Base-by-base conservation (phyloP, 2,888 invertebrate genomes). In the Cheilosia vulpina region DNA sequence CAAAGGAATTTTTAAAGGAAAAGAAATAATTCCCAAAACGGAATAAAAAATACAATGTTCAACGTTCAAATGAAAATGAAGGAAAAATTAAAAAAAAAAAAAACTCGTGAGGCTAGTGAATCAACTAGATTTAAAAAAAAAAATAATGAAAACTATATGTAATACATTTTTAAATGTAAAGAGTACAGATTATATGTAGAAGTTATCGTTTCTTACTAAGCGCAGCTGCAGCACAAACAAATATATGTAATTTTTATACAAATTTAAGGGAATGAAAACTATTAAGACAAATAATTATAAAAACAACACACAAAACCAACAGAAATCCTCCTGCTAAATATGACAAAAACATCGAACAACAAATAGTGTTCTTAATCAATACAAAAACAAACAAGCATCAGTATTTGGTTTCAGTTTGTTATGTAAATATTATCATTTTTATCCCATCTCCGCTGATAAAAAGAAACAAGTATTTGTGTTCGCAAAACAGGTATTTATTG, bases 51-150 rank as follows among this genome's bases (percentile, higher is more conserved):
- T 75, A 72, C 55, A 72, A 62, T 72, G 80, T 76, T 85, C 85
- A 85, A 85, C 76, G 76, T 85, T 81, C 76, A 76, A 76, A 79
- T 55, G 43, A 71, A 76, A 62, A 52, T 53, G 27, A 73, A 63
- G 47, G 47, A 57, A 72, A 68, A 63, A 65, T 66, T 65, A 62
- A 24, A 65, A 66, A 31, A 7, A 63, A 58, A 82, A 63, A 57
- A 82, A 84, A 80, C 50, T 85, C 85, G 75, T 76, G 81, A 85
- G 85, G 85, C 85, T 85, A 85, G 85, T 85, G 85, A 85, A 81
- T 71, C 57, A 81, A 85, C 85, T 85, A 85, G 85, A 72, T 79
- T 75, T 84, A 66, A 76, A 69, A 53, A 31, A 41, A 62, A 53
- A 24, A 41, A 27, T 19, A 31, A 31, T 31, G 31, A 31, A 38